Evolutionary conservation across 2,888 invertebrate genomes (phyloP), one percentile per base, ranked within the genome.

Genomic region (Phengaris arion): DNA sequence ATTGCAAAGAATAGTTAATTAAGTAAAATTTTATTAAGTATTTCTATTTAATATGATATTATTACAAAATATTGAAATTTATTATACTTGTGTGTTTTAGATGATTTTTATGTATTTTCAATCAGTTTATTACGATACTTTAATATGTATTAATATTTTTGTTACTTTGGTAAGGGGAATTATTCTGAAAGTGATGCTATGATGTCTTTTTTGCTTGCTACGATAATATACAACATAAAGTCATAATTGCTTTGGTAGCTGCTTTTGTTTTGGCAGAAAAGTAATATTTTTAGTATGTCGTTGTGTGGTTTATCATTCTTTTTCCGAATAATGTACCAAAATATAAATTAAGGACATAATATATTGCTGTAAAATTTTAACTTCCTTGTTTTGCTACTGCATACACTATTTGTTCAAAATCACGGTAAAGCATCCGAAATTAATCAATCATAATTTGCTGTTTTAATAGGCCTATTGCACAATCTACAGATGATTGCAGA

Each of bases 171-270:
- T 48, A 51, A 70, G 72, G 72, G 51, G 35, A 35, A 35, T 35
- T 35, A 45, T 52, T 72, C 5, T 72, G 54, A 52, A 70, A 54
- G 72, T 72, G 72, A 72, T 72, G 72, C 72, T 52, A 54, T 72
- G 72, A 54, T 52, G 72, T 72, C 72, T 72, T 70, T 51, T 54
- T 72, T 54, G 22, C 10, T 72, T 35, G 59, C 59, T 59, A 59
- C 15, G 22, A 5, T 59, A 10, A 10, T 55, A n/a, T 7, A 15
- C n/a, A 57, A 15, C 8, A 9, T 6, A 22, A 59, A 59, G 59
- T n/a, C 15, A 59, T 4, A 35, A 35, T 35, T 35, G 10, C 15
- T 22, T 10, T 22, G 35, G 35, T 35, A 35, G 35, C 2, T 59
- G 4, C 22, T 22, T 22, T 59, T 59, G 22, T 59, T 59, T 59